Evolutionary conservation across 2,113 vertebrate species (phyloP).

Genomic region (Hylia prasina): DNA sequence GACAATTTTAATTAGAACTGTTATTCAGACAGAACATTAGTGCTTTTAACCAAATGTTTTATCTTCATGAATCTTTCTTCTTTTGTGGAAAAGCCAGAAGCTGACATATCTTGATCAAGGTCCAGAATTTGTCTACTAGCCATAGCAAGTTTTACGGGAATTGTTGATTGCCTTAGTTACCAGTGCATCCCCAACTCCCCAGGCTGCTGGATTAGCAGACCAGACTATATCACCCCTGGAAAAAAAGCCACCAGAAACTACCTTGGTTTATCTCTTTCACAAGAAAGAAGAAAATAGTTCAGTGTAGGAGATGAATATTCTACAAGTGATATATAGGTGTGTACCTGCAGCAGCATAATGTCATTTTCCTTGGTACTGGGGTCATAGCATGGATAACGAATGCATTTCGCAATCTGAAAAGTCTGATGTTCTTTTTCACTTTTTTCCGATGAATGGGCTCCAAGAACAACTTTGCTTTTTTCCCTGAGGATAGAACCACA

Average conservation of each 20-base stretch:
- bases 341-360: slow-evolving; percentile 71
- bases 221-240: background rate
- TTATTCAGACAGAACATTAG: background rate
- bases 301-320: background rate
- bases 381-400: background rate
- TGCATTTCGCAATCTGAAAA: background rate
- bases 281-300: background rate
- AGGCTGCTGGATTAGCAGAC: background rate
- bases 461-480: background rate
- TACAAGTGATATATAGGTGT: background rate
- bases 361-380: rapidly evolving
- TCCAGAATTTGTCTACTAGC: background rate
- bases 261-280: background rate
- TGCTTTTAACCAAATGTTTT: background rate
- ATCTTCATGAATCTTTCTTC: background rate
- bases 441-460: slow-evolving; percentile 28
- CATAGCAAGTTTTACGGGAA: background rate
- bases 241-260: background rate
- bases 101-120: background rate
- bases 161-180: background rate
- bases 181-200: background rate
- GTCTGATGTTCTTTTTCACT: background rate
- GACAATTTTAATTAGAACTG: background rate
- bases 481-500: slow-evolving; percentile 1
- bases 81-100: background rate